Evolutionary conservation across 2,888 invertebrate genomes (phyloP).

Genomic region (Ornithoptera priamus): DNA sequence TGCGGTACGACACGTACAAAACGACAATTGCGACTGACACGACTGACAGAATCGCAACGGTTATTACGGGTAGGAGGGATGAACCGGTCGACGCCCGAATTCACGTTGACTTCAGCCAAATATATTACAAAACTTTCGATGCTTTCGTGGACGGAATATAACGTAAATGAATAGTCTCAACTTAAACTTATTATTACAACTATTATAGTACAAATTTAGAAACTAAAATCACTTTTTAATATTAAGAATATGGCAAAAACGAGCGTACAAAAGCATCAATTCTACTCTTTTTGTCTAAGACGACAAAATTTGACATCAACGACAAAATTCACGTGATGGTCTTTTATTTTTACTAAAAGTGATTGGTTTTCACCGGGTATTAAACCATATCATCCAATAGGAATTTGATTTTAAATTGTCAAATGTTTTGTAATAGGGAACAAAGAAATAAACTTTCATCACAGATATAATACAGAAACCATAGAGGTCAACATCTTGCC

Average conservation of each 20-base stretch:
- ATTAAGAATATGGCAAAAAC: constrained; percentile 47
- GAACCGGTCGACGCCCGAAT: constrained; percentile 79
- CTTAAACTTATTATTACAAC: constrained; percentile 37
- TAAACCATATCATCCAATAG: constrained; percentile 29
- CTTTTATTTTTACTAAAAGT: constrained; percentile 21
- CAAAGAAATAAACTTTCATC: not conserved
- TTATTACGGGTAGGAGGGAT: constrained; percentile 71
- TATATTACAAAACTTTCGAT: constrained; percentile 48
- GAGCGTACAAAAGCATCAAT: constrained; percentile 46
- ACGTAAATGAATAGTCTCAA: constrained; percentile 34
- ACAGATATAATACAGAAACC: no score
- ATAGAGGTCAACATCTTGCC: no score
- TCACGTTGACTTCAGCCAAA: constrained; percentile 62
- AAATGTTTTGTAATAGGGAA: constrained; percentile 24
- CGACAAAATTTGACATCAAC: constrained; percentile 35
- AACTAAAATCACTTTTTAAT: constrained; percentile 40
- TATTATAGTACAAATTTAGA: constrained; percentile 35
- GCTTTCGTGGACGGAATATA: constrained; percentile 34
- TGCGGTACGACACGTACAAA: constrained; percentile 67
- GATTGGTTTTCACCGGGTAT: constrained; percentile 29
- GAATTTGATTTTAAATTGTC: constrained; percentile 4
- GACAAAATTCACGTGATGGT: constrained; percentile 35
- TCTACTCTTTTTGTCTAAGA: constrained; percentile 40
- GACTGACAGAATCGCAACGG: constrained; percentile 55
- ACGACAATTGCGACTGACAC: constrained; percentile 64